Base-by-base conservation (phyloP, 1,140 invertebrate genomes). In the Sitobion miscanthi region DNA sequence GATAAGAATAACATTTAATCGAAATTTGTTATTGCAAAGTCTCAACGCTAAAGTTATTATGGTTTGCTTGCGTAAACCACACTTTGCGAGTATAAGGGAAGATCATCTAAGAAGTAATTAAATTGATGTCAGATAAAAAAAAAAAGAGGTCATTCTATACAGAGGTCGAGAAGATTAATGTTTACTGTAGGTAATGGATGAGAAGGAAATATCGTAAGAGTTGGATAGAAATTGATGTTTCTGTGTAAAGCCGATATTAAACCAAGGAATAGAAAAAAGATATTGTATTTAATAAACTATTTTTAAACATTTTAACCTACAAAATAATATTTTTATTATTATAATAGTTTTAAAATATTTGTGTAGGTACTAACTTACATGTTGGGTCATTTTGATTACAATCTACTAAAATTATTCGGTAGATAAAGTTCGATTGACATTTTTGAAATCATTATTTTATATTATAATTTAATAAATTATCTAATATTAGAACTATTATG, bases 91-190 rank as follows among this genome's bases (percentile, higher is more conserved):
- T 77, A 35, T 77, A n/a, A 77, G 62, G n/a, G n/a, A 77, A 77
- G 62, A 77, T 77, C 62, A 77, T 77, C 62, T 8, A 77, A 77
- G 62, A 77, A 77, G 62, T 77, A 77, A 77, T 77, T 77, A 77
- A 77, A 77, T 77, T 77, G 62, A 77, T 77, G 62, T 77, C 62
- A 77, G 62, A 77, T 77, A 77, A 77, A 77, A 54, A 77, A 77
- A 54, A 69, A 77, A 69, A 77, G 25, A 77, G 62, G 62, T 77
- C 62, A 77, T 77, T 77, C n/a, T 77, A 17, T 77, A 77, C 14
- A 77, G 62, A 77, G 62, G 62, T 77, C 62, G 14, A 77, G 14
- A 77, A 77, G 62, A 77, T 77, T 77, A 77, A 77, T 77, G 62
- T 77, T 77, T 77, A 77, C 62, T 77, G 62, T 77, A 77, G 30